Evolutionary conservation across 2,797 vertebrate genomes (phyloP).

Genomic region (Ctenochaetus hawaiiensis): DNA sequence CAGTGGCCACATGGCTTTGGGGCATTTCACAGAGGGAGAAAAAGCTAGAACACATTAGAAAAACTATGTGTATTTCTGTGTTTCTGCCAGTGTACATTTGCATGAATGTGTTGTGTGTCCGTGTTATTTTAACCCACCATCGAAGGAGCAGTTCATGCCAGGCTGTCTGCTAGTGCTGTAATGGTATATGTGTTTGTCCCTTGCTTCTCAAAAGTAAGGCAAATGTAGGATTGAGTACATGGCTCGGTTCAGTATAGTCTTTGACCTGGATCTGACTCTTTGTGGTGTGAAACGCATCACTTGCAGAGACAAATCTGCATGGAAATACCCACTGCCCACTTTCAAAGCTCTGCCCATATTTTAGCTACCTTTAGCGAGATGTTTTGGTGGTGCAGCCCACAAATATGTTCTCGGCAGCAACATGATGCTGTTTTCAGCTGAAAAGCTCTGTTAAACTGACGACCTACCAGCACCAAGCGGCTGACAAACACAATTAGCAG

Average conservation of each 20-base stretch:
- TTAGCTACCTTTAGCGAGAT: not conserved
- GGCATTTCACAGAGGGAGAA: slow-evolving; percentile 35
- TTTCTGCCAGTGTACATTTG: not conserved
- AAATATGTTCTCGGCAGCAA: not conserved
- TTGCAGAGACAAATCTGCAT: not conserved
- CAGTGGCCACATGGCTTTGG: slow-evolving; percentile 14
- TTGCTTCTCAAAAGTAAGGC: not conserved
- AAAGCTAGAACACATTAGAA: slow-evolving; percentile 10
- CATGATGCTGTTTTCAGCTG: not conserved
- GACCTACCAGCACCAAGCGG: not conserved
- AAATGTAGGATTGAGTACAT: not conserved
- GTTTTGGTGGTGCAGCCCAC: not conserved
- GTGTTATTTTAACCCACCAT: not conserved
- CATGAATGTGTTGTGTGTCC: slow-evolving; percentile 6
- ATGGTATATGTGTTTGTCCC: not conserved
- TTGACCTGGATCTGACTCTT: not conserved
- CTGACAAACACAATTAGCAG: too few species aligned
- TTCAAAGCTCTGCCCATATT: not conserved
- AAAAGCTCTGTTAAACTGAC: not conserved
- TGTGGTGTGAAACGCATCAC: not conserved
- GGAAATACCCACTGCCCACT: not conserved
- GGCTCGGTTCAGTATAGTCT: not conserved
- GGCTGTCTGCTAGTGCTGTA: not conserved
- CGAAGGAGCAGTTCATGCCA: slow-evolving; percentile 6
- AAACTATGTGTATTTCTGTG: slow-evolving; percentile 13